A percentile compares a stretch with the other conserved stretches of the same genome.
Conservation (phyloP, 2,113 vertebrate species). For the Sinocyclocheilus grahami region DNA sequence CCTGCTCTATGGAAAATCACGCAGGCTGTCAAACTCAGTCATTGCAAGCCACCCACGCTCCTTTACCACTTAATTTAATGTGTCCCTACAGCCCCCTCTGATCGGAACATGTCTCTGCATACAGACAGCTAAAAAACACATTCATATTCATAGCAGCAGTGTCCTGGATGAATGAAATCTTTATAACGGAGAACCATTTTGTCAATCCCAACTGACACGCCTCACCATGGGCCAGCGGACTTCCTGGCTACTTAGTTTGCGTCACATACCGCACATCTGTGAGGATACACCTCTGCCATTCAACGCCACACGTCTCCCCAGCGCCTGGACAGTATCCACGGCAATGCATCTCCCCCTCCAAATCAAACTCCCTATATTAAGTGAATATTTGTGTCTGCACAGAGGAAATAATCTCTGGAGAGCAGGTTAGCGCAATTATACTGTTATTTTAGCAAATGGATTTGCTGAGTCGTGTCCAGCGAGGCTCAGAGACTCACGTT, state of each 20-base stretch:
- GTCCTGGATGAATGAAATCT: slow-evolving; percentile 36
- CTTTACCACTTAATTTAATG: slow-evolving; percentile 56
- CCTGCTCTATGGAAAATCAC: slow-evolving; percentile 51
- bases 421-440: slow-evolving; percentile 54
- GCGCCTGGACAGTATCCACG: slow-evolving; percentile 56
- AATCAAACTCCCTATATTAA: slow-evolving; percentile 54
- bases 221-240: not conserved
- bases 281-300: slow-evolving; percentile 6
- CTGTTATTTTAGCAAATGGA: slow-evolving; percentile 68
- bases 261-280: slow-evolving; percentile 25
- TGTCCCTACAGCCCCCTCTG: slow-evolving; percentile 41
- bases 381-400: slow-evolving; percentile 59
- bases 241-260: slow-evolving; percentile 21
- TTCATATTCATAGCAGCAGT: slow-evolving; percentile 58
- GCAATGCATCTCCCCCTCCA: slow-evolving; percentile 31
- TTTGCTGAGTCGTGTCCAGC: slow-evolving; percentile 62
- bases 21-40: slow-evolving; percentile 55
- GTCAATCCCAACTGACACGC: slow-evolving; percentile 5
- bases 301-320: slow-evolving; percentile 19
- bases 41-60: slow-evolving; percentile 52
- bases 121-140: slow-evolving; percentile 46
- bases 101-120: slow-evolving; percentile 58
- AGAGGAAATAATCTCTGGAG: slow-evolving; percentile 56
- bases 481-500: slow-evolving; percentile 44
- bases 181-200: slow-evolving; percentile 31